phyloP scores from a whole-genome alignment of 2,888 invertebrate genomes.

The Neoascia interrupta region DNA sequence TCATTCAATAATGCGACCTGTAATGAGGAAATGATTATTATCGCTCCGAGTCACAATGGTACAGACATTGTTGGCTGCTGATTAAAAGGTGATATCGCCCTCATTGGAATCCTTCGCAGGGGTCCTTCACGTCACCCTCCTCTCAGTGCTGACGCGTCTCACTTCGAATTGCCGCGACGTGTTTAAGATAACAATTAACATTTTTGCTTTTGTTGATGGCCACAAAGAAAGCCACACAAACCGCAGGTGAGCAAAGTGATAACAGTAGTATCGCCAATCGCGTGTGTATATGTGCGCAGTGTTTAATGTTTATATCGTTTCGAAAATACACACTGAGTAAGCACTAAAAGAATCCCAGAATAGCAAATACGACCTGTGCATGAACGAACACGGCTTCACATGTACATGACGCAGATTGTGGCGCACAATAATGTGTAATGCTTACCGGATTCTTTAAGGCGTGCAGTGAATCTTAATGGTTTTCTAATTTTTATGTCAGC shows the following conservation, averaged over 20 bases:
- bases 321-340: constrained; percentile 13
- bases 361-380: constrained; percentile 22
- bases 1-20: background rate
- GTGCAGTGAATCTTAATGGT: constrained; percentile 38
- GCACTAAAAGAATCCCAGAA: constrained; percentile 8
- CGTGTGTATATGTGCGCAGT: background rate
- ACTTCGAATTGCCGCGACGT: constrained; percentile 15
- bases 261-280: constrained; percentile 37
- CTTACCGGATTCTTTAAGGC: constrained; percentile 51
- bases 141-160: background rate
- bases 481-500: constrained; percentile 38
- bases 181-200: constrained; percentile 42
- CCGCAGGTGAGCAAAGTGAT: constrained; percentile 28
- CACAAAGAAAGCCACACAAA: constrained; percentile 34
- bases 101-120: constrained; percentile 34
- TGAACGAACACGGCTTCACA: constrained; percentile 7
- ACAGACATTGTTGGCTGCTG: too few species aligned
- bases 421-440: constrained; percentile 13
- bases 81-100: too few species aligned
- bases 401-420: constrained; percentile 37
- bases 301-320: background rate
- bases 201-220: constrained; percentile 20
- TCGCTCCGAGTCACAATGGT: too few species aligned
- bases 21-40: background rate
- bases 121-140: constrained; percentile 43